phyloP scores from a whole-genome alignment of 1,140 invertebrate species.

The Zaprionus tsacasi region DNA sequence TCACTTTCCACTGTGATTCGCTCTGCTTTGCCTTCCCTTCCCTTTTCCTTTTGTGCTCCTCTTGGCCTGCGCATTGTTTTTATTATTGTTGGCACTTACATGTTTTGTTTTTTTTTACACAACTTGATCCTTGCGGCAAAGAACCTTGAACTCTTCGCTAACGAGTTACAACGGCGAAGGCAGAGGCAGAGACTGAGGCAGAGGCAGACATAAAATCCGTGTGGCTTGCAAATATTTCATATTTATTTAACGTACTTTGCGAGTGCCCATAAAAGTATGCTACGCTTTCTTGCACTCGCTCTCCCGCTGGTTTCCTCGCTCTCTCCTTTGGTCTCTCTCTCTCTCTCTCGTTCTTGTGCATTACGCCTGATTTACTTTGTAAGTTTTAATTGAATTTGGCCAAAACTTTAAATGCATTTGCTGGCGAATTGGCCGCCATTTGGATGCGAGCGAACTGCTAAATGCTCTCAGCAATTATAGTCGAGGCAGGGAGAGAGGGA shows the following conservation, averaged over 20 bases:
- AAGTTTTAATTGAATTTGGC: slow-evolving; percentile 54
- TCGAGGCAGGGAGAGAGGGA: slow-evolving; percentile 1
- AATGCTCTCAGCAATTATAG: slow-evolving; percentile 35
- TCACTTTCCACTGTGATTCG: neutral
- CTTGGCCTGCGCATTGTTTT: slow-evolving; percentile 64
- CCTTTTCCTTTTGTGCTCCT: slow-evolving; percentile 52
- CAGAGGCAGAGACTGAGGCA: slow-evolving; percentile 4
- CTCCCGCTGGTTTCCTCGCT: neutral
- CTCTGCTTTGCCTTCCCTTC: slow-evolving; percentile 24
- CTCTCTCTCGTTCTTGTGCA: neutral
- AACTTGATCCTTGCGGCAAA: slow-evolving; percentile 55
- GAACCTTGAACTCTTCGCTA: slow-evolving; percentile 62
- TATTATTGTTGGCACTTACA: slow-evolving; percentile 65
- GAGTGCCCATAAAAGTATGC: slow-evolving; percentile 40
- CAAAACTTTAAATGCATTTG: slow-evolving; percentile 36
- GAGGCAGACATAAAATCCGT: slow-evolving; percentile 17
- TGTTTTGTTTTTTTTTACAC: slow-evolving; percentile 49
- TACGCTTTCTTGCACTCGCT: neutral
- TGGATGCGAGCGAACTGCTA: slow-evolving; percentile 31
- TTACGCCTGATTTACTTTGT: slow-evolving; percentile 48
- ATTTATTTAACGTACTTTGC: slow-evolving; percentile 53
- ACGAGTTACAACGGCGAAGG: slow-evolving; percentile 41
- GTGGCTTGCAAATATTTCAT: slow-evolving; percentile 54
- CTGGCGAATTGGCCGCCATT: slow-evolving; percentile 26
- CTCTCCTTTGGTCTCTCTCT: neutral